phyloP scores from a whole-genome alignment of 2,797 vertebrate genomes.

The Lacerta bilineata region DNA sequence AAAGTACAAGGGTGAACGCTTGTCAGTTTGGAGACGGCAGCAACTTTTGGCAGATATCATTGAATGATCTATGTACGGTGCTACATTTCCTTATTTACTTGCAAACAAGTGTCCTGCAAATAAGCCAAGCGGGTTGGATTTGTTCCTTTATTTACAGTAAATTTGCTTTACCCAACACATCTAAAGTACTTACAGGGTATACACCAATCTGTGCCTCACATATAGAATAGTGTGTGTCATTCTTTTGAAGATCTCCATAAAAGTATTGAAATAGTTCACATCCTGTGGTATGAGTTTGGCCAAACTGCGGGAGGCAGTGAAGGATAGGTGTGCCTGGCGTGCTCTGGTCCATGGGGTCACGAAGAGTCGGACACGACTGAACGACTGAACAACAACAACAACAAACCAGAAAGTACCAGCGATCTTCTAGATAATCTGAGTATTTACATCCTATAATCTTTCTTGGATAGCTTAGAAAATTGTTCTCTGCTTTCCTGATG shows the following conservation, averaged over 20 bases:
- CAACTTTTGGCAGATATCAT: not conserved
- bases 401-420: not conserved
- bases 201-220: not conserved
- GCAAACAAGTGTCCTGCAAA: not conserved
- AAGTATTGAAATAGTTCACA: not conserved
- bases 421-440: not conserved
- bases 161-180: slow-evolving; percentile 7
- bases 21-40: not conserved
- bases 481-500: not conserved
- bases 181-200: not conserved
- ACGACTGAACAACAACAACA: no score
- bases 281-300: not conserved
- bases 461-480: not conserved
- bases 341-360: no score
- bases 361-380: no score
- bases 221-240: not conserved
- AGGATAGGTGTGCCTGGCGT: no score
- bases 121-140: not conserved
- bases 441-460: not conserved
- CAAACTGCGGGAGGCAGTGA: no score
- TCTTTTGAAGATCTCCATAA: not conserved
- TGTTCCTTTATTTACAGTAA: slow-evolving; percentile 11
- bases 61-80: not conserved
- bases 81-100: not conserved
- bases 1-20: not conserved